Evolutionary conservation across 2,113 vertebrate species (phyloP), one percentile per base, ranked within the genome.

Genomic region (Microcebus jonahi): DNA sequence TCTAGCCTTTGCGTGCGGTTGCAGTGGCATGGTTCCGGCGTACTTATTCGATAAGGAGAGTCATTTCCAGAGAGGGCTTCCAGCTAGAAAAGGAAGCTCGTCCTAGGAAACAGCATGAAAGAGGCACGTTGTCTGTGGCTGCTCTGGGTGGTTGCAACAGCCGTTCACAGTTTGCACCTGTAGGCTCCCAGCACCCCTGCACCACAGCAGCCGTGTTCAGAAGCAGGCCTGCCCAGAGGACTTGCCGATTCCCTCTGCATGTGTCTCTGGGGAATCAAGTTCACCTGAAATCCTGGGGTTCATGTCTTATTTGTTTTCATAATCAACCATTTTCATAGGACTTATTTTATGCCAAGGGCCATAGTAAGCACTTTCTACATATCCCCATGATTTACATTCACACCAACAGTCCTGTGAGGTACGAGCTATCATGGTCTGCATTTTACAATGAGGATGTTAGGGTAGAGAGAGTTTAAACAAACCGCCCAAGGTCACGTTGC

Each of bases 191-290:
- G 5, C 21, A 27, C 31, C 34, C 4, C 10, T 25, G 48, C 3
- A 14, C 45, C 63, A 3, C 0, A 23, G 50, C 17, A 50, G 18
- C 23, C 20, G 0, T 1, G 0, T 61, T 63, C 20, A 31, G 65
- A 70, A 45, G 11, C 27, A 5, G 13, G 25, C 4, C 6, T 25
- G 25, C 6, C 55, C 4, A 0, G 23, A 12, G 8, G 18, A n/a
- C 3, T 25, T 14, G 12, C 7, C 29, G 34, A 13, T 39, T 36
- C 5, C 34, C 25, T 76, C 39, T 76, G 2, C 2, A 0, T 1
- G 50, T 82, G 7, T 7, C 9, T 10, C 34, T 23, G 36, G 13
- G 17, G 17, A 53, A 61, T 71, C 10, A 68, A 79, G 55, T 42
- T 8, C 50, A n/a, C 4, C n/a, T n/a, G n/a, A 27, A 25, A 36